Conservation (phyloP, 2,113 vertebrate genomes). For the Prionailurus viverrinus region DNA sequence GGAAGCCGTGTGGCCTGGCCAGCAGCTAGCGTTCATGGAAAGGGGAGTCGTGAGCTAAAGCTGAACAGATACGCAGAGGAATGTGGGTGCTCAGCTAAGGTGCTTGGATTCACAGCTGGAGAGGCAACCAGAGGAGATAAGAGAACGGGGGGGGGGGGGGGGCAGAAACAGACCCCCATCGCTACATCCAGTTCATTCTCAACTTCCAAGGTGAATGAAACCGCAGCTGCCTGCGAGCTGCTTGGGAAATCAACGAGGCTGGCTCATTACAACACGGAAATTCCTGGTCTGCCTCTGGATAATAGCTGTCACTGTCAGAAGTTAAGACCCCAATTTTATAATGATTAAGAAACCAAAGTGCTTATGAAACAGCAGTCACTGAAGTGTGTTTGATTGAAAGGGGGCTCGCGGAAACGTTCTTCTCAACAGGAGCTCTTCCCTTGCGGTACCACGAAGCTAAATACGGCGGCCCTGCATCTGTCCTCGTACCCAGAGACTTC, state of each 20-base stretch:
- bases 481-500: neutral
- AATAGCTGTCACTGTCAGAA: neutral
- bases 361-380: neutral
- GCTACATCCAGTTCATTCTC: neutral
- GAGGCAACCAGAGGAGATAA: accelerated
- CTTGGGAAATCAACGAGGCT: neutral
- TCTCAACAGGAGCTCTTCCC: neutral
- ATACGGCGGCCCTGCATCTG: neutral
- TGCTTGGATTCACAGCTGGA: neutral
- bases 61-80: neutral
- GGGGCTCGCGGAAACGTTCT: neutral
- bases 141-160: accelerated
- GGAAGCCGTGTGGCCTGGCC: accelerated
- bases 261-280: neutral
- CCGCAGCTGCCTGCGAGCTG: neutral
- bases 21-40: neutral
- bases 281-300: neutral
- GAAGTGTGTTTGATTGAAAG: conserved; percentile 25
- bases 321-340: conserved; percentile 51
- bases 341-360: conserved; percentile 26
- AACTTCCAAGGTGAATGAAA: neutral
- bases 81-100: neutral
- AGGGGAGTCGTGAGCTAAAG: neutral
- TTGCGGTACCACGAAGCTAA: neutral
- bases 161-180: neutral